A percentile compares a stretch with the other conserved stretches of the same genome.
Evolutionary conservation across 2,113 vertebrate genomes (phyloP).

Genomic region (Limanda limanda): DNA sequence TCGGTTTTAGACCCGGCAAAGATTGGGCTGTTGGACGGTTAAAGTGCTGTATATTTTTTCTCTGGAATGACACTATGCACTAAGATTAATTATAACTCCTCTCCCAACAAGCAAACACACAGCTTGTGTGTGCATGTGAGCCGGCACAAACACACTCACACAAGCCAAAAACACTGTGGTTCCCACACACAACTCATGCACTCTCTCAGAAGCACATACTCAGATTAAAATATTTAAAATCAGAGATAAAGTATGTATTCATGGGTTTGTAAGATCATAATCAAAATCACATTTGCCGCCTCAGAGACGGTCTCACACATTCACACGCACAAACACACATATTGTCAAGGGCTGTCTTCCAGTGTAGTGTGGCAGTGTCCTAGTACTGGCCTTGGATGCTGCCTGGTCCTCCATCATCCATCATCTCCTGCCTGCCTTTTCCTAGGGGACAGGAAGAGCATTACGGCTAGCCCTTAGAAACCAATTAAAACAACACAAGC

Average conservation of each 20-base stretch:
- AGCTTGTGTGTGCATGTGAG: not conserved
- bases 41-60: slow-evolving; percentile 43
- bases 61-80: slow-evolving; percentile 28
- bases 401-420: slow-evolving; percentile 74
- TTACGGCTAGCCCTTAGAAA: slow-evolving; percentile 75
- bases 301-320: not conserved
- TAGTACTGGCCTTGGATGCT: slow-evolving; percentile 70
- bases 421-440: slow-evolving; percentile 68
- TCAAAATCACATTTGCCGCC: slow-evolving; percentile 7
- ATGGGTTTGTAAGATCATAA: slow-evolving; percentile 12
- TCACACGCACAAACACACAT: slow-evolving; percentile 3
- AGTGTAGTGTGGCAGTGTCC: slow-evolving; percentile 46
- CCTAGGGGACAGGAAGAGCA: slow-evolving; percentile 69
- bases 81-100: slow-evolving; percentile 49
- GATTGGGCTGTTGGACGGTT: slow-evolving; percentile 24
- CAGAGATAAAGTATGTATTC: slow-evolving; percentile 11
- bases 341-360: not conserved
- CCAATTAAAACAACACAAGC: slow-evolving; percentile 76
- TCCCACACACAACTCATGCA: not conserved
- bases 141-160: not conserved
- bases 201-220: not conserved
- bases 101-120: slow-evolving; percentile 30
- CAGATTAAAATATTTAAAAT: slow-evolving; percentile 13
- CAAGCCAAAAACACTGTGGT: not conserved
- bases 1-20: slow-evolving; percentile 11